Conservation (phyloP, 2,113 vertebrate genomes). For the Neopipo cinnamomea region DNA sequence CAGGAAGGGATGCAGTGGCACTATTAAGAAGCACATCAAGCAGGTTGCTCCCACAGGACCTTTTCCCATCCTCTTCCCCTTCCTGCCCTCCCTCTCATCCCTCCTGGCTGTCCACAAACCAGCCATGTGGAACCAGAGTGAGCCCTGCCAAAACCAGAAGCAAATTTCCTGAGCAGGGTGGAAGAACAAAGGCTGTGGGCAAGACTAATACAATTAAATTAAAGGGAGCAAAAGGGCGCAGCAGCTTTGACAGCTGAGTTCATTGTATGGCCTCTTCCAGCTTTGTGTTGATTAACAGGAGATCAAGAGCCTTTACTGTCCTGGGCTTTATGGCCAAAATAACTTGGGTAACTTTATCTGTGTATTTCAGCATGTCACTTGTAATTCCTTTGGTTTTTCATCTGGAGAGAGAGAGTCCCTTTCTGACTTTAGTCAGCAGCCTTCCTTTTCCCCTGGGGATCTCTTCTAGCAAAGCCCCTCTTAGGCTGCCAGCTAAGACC, state of each 20-base stretch:
- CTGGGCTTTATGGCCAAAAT: neutral
- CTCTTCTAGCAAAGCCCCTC: neutral
- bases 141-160: conserved; percentile 43
- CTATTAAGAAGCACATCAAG: neutral
- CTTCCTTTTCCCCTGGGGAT: neutral
- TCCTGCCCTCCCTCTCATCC: neutral
- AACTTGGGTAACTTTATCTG: neutral
- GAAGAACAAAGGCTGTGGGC: conserved; percentile 23
- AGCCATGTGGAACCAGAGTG: neutral
- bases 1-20: neutral
- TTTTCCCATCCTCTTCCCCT: neutral
- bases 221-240: conserved; percentile 32
- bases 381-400: neutral
- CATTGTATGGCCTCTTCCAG: neutral
- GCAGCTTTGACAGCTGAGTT: conserved; percentile 15
- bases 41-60: neutral
- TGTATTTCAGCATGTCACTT: neutral
- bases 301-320: neutral
- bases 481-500: neutral
- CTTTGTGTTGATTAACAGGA: neutral
- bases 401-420: neutral
- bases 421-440: neutral
- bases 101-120: conserved; percentile 22
- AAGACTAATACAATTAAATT: conserved; percentile 36
- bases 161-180: neutral